Conservation (phyloP, 2,113 vertebrate genomes). For the Lanius collurio region DNA sequence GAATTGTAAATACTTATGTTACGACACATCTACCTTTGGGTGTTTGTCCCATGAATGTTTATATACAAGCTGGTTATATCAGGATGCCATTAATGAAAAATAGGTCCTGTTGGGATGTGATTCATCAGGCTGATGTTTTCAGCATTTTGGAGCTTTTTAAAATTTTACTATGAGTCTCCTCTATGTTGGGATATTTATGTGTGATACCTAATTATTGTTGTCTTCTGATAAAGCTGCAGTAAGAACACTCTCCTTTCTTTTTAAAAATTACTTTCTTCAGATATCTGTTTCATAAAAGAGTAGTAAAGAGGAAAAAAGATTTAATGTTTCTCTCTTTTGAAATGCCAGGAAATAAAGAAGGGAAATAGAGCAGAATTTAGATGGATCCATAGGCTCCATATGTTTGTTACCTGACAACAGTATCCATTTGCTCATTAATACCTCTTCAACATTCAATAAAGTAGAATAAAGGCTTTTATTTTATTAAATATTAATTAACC, state of each 20-base stretch:
- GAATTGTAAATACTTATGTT: neutral
- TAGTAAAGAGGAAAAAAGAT: neutral
- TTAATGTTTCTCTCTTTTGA: neutral
- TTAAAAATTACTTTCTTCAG: conserved; percentile 22
- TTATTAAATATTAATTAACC: conserved; percentile 71
- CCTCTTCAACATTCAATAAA: conserved; percentile 55
- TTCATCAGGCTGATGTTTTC: neutral
- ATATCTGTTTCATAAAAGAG: neutral
- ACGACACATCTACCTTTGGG: neutral
- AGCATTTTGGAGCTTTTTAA: neutral
- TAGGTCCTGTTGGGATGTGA: neutral
- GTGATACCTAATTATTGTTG: neutral
- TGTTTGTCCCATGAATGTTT: neutral
- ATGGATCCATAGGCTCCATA: neutral
- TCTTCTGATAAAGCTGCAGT: neutral
- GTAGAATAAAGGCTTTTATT: conserved; percentile 53
- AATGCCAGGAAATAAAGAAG: neutral
- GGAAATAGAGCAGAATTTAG: neutral
- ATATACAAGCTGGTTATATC: neutral
- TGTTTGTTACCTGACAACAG: neutral
- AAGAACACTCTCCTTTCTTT: neutral
- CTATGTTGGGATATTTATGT: neutral
- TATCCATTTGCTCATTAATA: conserved; percentile 28
- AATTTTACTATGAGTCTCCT: neutral
- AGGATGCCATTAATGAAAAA: neutral